Evolutionary conservation across 2,797 vertebrate species (phyloP).

Genomic region (Halcyon smyrnensis): DNA sequence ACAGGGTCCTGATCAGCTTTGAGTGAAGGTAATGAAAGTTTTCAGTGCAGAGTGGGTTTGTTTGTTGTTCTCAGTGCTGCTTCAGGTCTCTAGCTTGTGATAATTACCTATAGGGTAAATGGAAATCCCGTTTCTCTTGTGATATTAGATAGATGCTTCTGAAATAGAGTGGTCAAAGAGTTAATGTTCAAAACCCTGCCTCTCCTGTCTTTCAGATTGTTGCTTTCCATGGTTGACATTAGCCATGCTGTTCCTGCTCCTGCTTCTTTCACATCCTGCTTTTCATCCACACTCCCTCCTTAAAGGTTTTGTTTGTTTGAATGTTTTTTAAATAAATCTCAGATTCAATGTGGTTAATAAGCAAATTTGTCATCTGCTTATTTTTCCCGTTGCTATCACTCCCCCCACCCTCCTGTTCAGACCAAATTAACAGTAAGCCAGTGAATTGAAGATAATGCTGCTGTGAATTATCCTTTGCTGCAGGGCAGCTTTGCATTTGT

Average conservation of each 20-base stretch:
- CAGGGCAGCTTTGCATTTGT: slow-evolving; percentile 1
- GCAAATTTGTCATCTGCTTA: slow-evolving; percentile 39
- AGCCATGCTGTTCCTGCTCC: slow-evolving; percentile 9
- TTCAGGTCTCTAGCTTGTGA: not conserved
- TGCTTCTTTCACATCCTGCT: slow-evolving; percentile 23
- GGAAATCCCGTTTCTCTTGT: not conserved
- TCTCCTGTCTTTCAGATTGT: not conserved
- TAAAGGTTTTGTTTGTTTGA: not conserved
- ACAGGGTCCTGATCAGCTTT: not conserved
- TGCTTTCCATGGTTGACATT: slow-evolving; percentile 25
- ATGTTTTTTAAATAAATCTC: not conserved
- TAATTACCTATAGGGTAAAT: not conserved
- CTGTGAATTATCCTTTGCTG: slow-evolving; percentile 43
- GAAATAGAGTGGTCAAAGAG: not conserved
- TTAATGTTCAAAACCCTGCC: not conserved
- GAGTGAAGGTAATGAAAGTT: not conserved
- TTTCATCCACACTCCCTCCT: not conserved
- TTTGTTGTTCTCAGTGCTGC: not conserved
- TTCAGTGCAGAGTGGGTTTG: not conserved
- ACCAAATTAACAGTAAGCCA: not conserved
- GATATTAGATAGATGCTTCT: not conserved
- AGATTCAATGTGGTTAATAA: not conserved
- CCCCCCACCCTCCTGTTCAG: not conserved
- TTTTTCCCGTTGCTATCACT: not conserved
- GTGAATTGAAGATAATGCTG: slow-evolving; percentile 1